phyloP scores from a whole-genome alignment of 2,113 vertebrate species.

The Columba janthina region DNA sequence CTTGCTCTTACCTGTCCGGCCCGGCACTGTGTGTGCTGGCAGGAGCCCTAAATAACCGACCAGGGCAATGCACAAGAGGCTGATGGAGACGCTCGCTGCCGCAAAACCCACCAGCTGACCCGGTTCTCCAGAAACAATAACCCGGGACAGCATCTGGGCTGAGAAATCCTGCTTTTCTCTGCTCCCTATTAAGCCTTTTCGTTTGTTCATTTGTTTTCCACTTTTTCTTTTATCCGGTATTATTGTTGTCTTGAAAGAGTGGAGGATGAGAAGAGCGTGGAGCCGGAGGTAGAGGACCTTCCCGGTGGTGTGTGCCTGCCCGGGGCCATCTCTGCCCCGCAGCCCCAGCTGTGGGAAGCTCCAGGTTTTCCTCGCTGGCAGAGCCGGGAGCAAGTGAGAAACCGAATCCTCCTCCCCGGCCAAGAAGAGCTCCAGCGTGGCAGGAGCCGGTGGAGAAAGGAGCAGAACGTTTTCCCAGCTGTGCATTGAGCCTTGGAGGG shows the following conservation, averaged over 20 bases:
- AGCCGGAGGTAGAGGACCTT: background rate
- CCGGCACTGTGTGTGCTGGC: background rate
- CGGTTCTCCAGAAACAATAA: background rate
- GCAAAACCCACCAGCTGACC: background rate
- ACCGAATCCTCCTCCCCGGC: background rate
- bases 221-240: background rate
- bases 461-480: background rate
- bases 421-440: background rate
- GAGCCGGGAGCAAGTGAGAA: background rate
- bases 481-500: background rate
- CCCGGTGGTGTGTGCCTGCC: background rate
- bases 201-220: background rate
- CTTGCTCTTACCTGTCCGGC: conserved; percentile 56
- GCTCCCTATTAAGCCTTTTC: background rate
- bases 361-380: background rate
- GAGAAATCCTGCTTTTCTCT: background rate
- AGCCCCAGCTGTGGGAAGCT: background rate
- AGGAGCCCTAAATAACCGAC: background rate
- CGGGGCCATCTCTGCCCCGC: background rate
- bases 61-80: background rate
- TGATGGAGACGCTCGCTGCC: background rate
- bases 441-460: background rate
- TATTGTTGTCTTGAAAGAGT: background rate
- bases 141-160: accelerated
- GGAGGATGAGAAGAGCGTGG: background rate